phyloP scores from a whole-genome alignment of 2,797 vertebrate species.

The Toxotes lorentzi region DNA sequence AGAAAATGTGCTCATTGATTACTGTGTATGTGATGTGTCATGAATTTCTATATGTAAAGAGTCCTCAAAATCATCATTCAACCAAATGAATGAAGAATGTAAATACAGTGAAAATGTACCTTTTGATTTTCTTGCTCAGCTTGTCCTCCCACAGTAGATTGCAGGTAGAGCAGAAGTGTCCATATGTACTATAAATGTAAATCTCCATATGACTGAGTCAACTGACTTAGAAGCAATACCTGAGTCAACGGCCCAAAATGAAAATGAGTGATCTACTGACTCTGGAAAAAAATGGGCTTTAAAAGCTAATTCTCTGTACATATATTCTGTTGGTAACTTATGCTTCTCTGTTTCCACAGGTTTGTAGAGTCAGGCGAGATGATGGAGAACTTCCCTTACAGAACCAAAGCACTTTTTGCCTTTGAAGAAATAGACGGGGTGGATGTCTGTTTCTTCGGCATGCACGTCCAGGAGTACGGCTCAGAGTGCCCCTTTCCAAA shows the following conservation, averaged over 20 bases:
- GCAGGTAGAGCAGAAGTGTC: not conserved
- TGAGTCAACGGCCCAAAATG: not conserved
- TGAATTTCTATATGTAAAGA: not conserved
- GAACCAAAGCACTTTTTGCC: constrained; percentile 99
- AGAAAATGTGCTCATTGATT: not conserved
- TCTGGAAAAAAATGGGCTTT: not conserved
- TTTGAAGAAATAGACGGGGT: constrained; percentile 99
- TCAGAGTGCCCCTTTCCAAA: constrained; percentile 96
- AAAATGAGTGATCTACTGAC: not conserved
- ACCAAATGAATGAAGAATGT: not conserved
- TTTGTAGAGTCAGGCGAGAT: constrained; percentile 98
- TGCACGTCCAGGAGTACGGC: constrained; percentile 99
- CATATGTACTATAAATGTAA: not conserved
- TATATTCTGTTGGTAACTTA: not conserved
- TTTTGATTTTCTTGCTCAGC: not conserved
- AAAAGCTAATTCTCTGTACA: not conserved
- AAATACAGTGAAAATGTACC: not conserved
- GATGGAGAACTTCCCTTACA: constrained; percentile 96
- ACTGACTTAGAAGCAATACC: not conserved
- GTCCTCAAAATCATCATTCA: too few relatives aligned
- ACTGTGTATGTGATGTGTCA: not conserved
- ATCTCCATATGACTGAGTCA: not conserved
- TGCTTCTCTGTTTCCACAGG: constrained; percentile 75
- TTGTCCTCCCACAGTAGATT: not conserved
- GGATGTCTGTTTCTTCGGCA: constrained; percentile 99